Base-by-base conservation (phyloP, 2,797 vertebrate species). In the Leuciscus waleckii region DNA sequence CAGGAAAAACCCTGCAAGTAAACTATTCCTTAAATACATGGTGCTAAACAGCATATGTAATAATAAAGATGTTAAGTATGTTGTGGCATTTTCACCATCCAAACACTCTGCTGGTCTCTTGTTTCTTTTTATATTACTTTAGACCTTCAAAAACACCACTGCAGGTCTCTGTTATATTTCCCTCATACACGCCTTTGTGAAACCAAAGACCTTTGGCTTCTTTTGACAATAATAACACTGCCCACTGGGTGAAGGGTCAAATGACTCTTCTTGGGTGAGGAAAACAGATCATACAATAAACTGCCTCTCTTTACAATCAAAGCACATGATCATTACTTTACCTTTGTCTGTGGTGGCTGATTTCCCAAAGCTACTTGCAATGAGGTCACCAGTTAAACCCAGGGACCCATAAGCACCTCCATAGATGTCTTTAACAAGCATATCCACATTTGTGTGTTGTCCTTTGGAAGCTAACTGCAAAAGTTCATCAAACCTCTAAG, bases 351-450 rank as follows among this genome's bases (percentile, higher is more conserved):
- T 93, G 0, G 97, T 98, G 56, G 98, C 97, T 13, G 97, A 99
- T 82, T 99, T 99, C 78, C 98, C 98, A 23, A 99, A 99, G 92
- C 98, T 99, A 93, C 98, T 99, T 0, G 98, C 98, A 3, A 99
- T 99, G 54, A 99, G 96, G 85, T 97, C 97, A 35, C 98, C 98
- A 1, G 98, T 98, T 73, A 99, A 91, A 39, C 98, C 98, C 90
- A 99, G 93, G 29, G 94, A 98, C 67, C 97, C 96, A 63, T 96
- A 98, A 19, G 97, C 97, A 0, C 98, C 98, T 21, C 98, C 98
- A 0, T 99, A 99, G 86, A 99, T 96, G 46, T 99, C 98, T 90
- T 97, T 98, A 88, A 99, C 98, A 86, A 99, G 95, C 98, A 99
- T 99, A 90, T 99, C 98, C 0, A 99, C 98, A 0, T 95, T 98